phyloP scores from a whole-genome alignment of 2,888 invertebrate genomes.

The Drosophila aldrichi region DNA sequence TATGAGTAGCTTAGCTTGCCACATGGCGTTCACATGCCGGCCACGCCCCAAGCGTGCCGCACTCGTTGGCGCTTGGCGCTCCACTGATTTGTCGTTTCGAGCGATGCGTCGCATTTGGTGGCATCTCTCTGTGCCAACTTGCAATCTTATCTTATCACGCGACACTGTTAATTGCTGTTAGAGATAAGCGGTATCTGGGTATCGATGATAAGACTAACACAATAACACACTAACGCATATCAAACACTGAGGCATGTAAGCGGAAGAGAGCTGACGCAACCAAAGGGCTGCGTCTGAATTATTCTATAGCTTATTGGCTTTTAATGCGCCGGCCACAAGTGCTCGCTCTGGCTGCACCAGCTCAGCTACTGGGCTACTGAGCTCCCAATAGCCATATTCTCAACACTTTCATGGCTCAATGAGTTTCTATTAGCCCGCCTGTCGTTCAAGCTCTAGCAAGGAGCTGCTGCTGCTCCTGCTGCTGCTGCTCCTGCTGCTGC shows the following conservation, averaged over 20 bases:
- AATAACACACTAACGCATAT: slow-evolving; percentile 31
- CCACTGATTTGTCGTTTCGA: slow-evolving; percentile 42
- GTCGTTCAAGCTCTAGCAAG: slow-evolving; percentile 18
- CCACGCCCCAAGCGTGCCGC: slow-evolving; percentile 11
- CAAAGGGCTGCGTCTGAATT: slow-evolving; percentile 41
- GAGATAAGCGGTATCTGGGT: slow-evolving; percentile 41
- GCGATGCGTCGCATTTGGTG: slow-evolving; percentile 16
- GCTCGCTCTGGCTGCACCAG: slow-evolving; percentile 17
- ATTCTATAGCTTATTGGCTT: slow-evolving; percentile 77
- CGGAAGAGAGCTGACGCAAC: background rate
- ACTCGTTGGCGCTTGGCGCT: slow-evolving; percentile 29
- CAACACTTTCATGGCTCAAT: slow-evolving; percentile 81
- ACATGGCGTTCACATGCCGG: background rate
- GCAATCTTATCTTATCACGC: slow-evolving; percentile 50
- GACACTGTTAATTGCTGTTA: slow-evolving; percentile 44
- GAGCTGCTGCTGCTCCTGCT: slow-evolving; percentile 1
- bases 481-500: background rate
- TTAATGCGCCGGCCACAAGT: slow-evolving; percentile 60
- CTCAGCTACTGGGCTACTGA: slow-evolving; percentile 4
- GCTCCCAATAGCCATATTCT: slow-evolving; percentile 56
- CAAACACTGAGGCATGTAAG: slow-evolving; percentile 1
- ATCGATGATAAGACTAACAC: slow-evolving; percentile 44
- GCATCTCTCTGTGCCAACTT: slow-evolving; percentile 24
- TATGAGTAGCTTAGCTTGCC: background rate
- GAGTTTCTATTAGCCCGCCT: slow-evolving; percentile 74